A percentile compares a stretch with the other conserved stretches of the same genome.
phyloP scores from a whole-genome alignment of 2,113 vertebrate genomes.

The Apaloderma vittatum region DNA sequence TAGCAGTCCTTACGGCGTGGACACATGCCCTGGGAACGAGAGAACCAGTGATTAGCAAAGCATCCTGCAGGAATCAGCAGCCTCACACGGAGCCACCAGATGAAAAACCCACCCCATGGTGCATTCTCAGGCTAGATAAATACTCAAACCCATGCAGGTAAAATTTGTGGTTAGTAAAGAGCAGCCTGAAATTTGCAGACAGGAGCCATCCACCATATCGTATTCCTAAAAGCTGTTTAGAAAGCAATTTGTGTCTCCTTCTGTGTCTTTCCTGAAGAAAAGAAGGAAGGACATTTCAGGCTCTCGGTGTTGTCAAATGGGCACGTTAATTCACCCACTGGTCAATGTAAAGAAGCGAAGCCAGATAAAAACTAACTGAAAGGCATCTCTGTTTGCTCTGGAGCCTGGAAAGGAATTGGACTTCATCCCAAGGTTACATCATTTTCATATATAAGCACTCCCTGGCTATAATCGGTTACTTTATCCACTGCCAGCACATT shows the following conservation, averaged over 20 bases:
- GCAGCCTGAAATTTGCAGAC: neutral
- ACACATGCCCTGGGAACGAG: neutral
- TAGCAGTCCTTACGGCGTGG: neutral
- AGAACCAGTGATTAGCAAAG: neutral
- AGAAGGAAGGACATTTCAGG: neutral
- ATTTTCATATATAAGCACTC: neutral
- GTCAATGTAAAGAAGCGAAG: neutral
- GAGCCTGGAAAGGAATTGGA: neutral
- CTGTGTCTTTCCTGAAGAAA: neutral
- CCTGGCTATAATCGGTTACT: neutral
- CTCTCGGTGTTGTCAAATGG: neutral
- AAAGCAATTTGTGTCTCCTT: neutral
- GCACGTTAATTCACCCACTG: neutral
- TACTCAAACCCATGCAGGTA: neutral
- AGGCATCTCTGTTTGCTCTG: constrained; percentile 42
- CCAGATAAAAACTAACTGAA: neutral
- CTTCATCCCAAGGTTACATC: constrained; percentile 20
- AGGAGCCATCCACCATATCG: neutral
- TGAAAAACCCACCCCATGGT: neutral
- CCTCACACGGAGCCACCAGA: neutral
- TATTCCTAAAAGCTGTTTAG: neutral
- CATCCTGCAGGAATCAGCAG: neutral
- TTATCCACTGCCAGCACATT: neutral
- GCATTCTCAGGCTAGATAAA: neutral
- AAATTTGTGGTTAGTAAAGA: neutral